Evolutionary conservation across 2,797 vertebrate genomes (phyloP), one percentile per base, ranked within the genome.

Genomic region (Gadopsis bispinosus): DNA sequence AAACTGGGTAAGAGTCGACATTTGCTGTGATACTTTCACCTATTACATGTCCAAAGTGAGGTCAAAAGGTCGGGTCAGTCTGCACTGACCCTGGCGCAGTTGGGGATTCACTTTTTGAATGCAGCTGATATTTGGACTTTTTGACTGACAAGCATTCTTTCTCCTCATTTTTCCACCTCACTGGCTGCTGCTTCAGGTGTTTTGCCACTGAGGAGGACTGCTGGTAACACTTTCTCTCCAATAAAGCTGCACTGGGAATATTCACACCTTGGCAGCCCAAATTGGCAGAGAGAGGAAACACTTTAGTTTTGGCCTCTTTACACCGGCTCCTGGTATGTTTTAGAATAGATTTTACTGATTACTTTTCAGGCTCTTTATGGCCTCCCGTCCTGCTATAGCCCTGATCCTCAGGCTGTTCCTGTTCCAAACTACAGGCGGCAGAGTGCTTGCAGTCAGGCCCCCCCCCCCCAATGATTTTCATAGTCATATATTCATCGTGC

Each of bases 21-120:
- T 22, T 12, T 13, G 2, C 5, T 33, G 5, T 3, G 20, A 35
- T 11, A 11, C 11, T 64, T 55, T 39, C 43, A 47, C 1, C 5
- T 55, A 2, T 37, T 39, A 11, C 19, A 12, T 48, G n/a, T 56
- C 41, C 47, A 37, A 10, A 19, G 2, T 5, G 43, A 64, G 65
- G 56, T 77, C 77, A 83, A 12, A 9, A 77, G 73, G 56, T 80
- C 48, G 9, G 19, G 47, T 31, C 43, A 12, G 26, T 35, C 7
- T 4, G 7, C 43, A 29, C 0, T 3, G 14, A 33, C 13, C 31
- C 45, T 11, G 35, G 16, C 39, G 31, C n/a, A 33, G 22, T n/a
- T 19, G 4, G 3, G 2, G 4, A 12, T 29, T 39, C 13, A 16
- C 8, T 26, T 13, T 39, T 51, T 35, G 1, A 6, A 6, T 9